Evolutionary conservation across 2,888 invertebrate genomes (phyloP).

Genomic region (Dryobotodes eremita): DNA sequence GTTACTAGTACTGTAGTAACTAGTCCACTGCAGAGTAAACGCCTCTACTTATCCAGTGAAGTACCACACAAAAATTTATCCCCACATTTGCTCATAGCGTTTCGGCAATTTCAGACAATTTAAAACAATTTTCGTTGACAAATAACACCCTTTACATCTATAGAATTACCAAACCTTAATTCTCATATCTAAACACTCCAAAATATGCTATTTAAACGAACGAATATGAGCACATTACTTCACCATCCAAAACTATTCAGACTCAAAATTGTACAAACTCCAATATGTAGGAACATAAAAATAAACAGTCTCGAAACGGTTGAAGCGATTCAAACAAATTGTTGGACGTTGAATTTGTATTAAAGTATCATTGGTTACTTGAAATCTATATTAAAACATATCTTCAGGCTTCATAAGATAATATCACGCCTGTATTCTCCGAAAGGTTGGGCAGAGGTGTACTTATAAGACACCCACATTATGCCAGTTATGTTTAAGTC

Average conservation of each 20-base stretch:
- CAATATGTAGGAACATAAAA: constrained; percentile 42
- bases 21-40: too few relatives aligned
- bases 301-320: constrained; percentile 27
- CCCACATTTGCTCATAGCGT: too few relatives aligned
- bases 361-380: constrained; percentile 33
- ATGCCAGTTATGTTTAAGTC: too few relatives aligned
- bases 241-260: constrained; percentile 6
- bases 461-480: too few relatives aligned
- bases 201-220: background rate
- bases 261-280: constrained; percentile 31
- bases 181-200: background rate
- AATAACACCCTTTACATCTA: background rate
- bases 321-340: constrained; percentile 37
- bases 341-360: constrained; percentile 35
- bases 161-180: background rate
- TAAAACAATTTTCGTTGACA: background rate
- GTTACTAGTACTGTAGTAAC: too few relatives aligned
- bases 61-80: too few relatives aligned
- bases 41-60: too few relatives aligned
- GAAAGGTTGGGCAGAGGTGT: too few relatives aligned
- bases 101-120: background rate
- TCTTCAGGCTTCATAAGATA: too few relatives aligned
- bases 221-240: constrained; percentile 3
- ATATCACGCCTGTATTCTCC: too few relatives aligned
- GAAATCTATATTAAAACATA: constrained; percentile 18